Percentiles rank a stretch among this genome's conserved stretches.
Evolutionary conservation across 2,113 vertebrate genomes (phyloP).

Genomic region (Halichoerus grypus): DNA sequence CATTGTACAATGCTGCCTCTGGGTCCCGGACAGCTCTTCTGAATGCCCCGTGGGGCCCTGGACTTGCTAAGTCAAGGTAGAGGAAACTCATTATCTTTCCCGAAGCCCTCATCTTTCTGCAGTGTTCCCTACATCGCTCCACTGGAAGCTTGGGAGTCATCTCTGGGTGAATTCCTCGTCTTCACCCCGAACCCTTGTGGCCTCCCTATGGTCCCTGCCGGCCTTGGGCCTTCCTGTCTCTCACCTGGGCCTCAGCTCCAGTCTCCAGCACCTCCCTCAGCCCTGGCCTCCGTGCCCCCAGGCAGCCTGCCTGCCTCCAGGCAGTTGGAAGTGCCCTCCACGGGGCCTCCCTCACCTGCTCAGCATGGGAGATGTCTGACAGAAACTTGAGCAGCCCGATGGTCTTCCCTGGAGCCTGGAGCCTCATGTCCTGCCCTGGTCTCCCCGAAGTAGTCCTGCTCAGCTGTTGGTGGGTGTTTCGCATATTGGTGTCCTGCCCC

Average conservation of each 20-base stretch:
- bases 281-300: background rate
- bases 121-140: background rate
- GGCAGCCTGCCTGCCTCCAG: background rate
- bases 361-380: background rate
- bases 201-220: background rate
- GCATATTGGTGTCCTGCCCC: slow-evolving; percentile 61
- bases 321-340: background rate
- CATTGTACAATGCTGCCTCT: background rate
- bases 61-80: background rate
- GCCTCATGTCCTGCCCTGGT: background rate
- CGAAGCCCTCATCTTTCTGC: background rate
- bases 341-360: slow-evolving; percentile 45
- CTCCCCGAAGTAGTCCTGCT: background rate
- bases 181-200: background rate
- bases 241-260: background rate
- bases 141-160: background rate
- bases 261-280: background rate
- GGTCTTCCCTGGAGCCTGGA: background rate
- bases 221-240: background rate
- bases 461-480: slow-evolving; percentile 65
- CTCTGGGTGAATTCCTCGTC: background rate
- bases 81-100: background rate
- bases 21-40: background rate
- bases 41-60: background rate
- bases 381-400: slow-evolving; percentile 69